Conservation (phyloP, 2,888 invertebrate genomes). For the Cheilosia variabilis region DNA sequence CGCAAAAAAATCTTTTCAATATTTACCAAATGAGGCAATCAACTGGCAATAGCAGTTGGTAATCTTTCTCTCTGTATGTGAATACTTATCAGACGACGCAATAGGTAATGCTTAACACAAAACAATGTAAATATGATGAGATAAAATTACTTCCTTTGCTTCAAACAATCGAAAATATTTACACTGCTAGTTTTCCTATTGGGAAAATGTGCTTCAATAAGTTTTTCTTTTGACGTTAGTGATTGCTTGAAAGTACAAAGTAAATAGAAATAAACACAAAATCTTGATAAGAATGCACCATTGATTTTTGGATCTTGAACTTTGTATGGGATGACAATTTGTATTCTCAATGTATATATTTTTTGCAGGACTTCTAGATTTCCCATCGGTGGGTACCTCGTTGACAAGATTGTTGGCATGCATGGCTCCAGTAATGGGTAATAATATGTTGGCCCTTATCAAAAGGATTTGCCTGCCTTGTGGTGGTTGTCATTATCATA, state of each 20-base stretch:
- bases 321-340: slow-evolving; percentile 2
- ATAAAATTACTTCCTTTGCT: slow-evolving; percentile 44
- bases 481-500: slow-evolving; percentile 51
- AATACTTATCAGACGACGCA: slow-evolving; percentile 54
- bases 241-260: not conserved
- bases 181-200: slow-evolving; percentile 60
- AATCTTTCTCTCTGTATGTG: slow-evolving; percentile 22
- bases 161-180: slow-evolving; percentile 64
- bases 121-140: slow-evolving; percentile 50
- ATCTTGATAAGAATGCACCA: slow-evolving; percentile 17
- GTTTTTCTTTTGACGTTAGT: not conserved
- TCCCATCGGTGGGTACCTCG: slow-evolving; percentile 78
- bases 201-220: not conserved
- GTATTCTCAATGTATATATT: slow-evolving; percentile 17
- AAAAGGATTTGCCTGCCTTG: slow-evolving; percentile 33
- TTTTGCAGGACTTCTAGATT: slow-evolving; percentile 76
- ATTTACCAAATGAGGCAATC: slow-evolving; percentile 39
- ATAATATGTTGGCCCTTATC: slow-evolving; percentile 69
- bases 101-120: slow-evolving; percentile 46
- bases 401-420: slow-evolving; percentile 82
- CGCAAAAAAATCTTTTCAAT: not conserved
- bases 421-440: slow-evolving; percentile 84
- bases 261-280: not conserved
- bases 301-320: slow-evolving; percentile 6
- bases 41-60: slow-evolving; percentile 36